Percentiles rank a stretch among this genome's conserved stretches.
Conservation (phyloP, 2,113 vertebrate genomes). For the Zosterops lateralis region DNA sequence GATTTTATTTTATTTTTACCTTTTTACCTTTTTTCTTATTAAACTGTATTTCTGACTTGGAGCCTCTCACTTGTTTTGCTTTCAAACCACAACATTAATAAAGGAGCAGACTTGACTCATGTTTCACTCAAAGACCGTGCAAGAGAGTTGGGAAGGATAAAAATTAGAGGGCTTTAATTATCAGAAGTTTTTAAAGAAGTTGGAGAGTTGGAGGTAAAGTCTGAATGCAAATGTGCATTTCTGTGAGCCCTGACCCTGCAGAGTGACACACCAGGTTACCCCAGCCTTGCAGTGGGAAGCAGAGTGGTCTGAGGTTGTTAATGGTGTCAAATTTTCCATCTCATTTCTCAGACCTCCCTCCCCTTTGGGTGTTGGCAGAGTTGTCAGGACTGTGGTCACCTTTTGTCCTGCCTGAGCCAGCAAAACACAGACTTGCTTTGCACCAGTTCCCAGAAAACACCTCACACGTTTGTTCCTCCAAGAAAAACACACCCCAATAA, state of each 20-base stretch:
- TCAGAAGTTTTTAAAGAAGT: background rate
- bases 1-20: too few species aligned
- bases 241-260: background rate
- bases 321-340: background rate
- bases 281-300: background rate
- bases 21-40: too few species aligned
- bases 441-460: background rate
- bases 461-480: accelerated
- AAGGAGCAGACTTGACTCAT: background rate
- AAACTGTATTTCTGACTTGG: too few species aligned
- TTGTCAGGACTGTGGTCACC: background rate
- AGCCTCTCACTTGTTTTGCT: too few species aligned
- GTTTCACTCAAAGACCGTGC: accelerated
- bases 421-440: background rate
- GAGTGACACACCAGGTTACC: accelerated
- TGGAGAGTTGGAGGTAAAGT: background rate
- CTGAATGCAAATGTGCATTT: background rate
- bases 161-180: background rate
- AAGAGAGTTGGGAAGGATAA: background rate
- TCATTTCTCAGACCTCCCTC: background rate
- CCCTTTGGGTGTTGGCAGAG: background rate
- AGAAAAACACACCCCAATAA: background rate
- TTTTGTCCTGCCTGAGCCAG: background rate
- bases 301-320: accelerated
- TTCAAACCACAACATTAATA: too few species aligned